Evolutionary conservation across 1,140 invertebrate genomes (phyloP), one percentile per base, ranked within the genome.

Genomic region (Alviniconcha marisindica): DNA sequence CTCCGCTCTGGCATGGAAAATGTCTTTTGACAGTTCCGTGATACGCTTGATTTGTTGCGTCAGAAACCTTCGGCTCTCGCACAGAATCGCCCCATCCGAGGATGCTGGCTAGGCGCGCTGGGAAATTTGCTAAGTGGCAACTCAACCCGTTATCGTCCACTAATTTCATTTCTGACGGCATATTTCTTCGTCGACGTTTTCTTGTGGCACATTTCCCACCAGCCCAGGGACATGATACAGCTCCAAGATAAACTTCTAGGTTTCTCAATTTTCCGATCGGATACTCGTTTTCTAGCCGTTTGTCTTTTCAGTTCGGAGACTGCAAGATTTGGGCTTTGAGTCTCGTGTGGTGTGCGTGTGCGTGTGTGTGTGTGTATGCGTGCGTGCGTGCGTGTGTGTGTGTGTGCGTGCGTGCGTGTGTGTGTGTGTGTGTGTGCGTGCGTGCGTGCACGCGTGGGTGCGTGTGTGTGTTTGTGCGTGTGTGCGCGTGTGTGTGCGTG

Each of bases 1-100:
- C 74, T 51, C n/a, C 40, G 12, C 48, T 28, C 18, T 77, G 42
- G 42, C 14, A 44, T 44, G n/a, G 73, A 76, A 76, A 42, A 76
- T 48, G 73, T 76, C 44, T 76, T 76, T 42, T 48, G 44, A 44
- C 73, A 76, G 63, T n/a, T 66, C 63, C 12, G 63, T 28, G 63
- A 66, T 66, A 66, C 63, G 63, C 28, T 66, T 33, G 63, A 66
- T 66, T 66, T 31, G 63, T 4, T 60, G 63, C 28, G 63, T 66
- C 63, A 33, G 24, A 33, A 33, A 33, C 63, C 63, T 66, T 66
- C 63, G 33, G 24, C 63, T 66, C 31, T 31, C 63, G 5, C 24
- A 14, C 63, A 28, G 7, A 12, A 28, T 66, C 28, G n/a, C 33
- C 63, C 63, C 33, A 12, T 18, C 15, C 4, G 56, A 15, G 4